These are phyloP conservation scores for Masticophis lateralis DNA, from an alignment of 2,797 vertebrate species.

Conservation along the genomic window DNA sequence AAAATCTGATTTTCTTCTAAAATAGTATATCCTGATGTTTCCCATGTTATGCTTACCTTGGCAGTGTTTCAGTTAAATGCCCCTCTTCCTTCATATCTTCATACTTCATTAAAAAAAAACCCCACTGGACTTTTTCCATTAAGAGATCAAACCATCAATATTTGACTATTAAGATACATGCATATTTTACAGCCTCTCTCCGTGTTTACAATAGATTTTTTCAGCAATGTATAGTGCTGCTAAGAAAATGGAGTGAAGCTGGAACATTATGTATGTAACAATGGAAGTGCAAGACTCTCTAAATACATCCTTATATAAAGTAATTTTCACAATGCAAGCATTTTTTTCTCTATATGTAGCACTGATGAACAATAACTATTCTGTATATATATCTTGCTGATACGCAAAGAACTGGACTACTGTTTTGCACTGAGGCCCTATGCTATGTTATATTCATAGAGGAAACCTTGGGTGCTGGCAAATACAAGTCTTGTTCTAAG, in stretches of 20 bases:
- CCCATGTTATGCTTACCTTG: background rate
- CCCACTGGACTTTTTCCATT: background rate
- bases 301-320: background rate
- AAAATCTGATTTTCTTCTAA: conserved; percentile 24
- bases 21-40: background rate
- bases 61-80: background rate
- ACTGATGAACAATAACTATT: background rate
- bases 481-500: background rate
- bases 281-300: background rate
- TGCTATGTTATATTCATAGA: accelerated
- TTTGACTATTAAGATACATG: background rate
- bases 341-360: background rate
- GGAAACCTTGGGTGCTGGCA: background rate
- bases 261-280: background rate
- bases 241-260: too few species aligned
- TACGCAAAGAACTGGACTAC: background rate
- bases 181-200: background rate
- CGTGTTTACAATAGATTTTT: background rate
- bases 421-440: accelerated
- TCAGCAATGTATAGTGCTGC: background rate
- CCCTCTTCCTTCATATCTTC: background rate
- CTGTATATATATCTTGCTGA: background rate
- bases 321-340: background rate
- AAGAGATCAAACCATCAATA: background rate
- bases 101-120: background rate